phyloP scores from a whole-genome alignment of 2,797 vertebrate genomes.

The Gallinago solitaria region DNA sequence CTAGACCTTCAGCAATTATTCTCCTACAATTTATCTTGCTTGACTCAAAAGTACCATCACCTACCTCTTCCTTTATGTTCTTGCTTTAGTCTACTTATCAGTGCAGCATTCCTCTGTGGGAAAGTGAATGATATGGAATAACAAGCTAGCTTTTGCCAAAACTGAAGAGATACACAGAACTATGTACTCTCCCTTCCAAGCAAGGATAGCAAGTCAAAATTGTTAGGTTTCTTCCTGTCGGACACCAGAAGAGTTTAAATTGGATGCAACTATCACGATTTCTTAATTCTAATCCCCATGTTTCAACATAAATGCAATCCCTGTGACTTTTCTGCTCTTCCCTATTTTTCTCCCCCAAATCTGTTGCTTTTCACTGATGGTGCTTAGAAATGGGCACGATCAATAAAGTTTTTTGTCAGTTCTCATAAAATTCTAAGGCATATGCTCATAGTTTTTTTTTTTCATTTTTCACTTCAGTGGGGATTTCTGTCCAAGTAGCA shows the following conservation, averaged over 20 bases:
- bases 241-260: background rate
- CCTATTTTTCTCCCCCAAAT: background rate
- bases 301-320: background rate
- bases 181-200: background rate
- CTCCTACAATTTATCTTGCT: background rate
- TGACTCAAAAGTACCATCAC: background rate
- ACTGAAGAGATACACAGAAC: background rate
- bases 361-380: background rate
- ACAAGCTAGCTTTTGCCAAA: background rate
- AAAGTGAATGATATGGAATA: background rate
- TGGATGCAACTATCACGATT: rapidly evolving
- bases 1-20: background rate
- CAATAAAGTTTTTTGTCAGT: background rate
- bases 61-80: background rate
- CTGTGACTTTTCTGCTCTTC: background rate
- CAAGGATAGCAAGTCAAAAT: background rate
- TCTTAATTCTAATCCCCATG: background rate
- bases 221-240: background rate
- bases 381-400: background rate
- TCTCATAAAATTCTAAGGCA: background rate
- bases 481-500: background rate
- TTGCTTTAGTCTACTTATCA: background rate
- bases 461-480: background rate
- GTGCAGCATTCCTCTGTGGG: background rate
- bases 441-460: rapidly evolving